Conservation (phyloP, 2,888 invertebrate genomes). For the Drosophila anomalata region DNA sequence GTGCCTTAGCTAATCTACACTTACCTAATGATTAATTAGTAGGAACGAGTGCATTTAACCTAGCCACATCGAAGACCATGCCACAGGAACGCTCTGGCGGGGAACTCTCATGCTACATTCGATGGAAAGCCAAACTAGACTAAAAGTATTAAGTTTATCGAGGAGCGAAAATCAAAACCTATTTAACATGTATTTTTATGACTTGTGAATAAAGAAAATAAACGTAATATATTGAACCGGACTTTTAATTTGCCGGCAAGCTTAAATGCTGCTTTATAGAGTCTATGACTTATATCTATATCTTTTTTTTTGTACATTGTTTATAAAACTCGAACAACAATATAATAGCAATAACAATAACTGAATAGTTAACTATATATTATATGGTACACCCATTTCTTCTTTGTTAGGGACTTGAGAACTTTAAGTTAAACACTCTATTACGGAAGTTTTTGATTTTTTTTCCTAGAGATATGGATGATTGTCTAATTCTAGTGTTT, state of each 20-base stretch:
- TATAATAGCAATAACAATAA: too few relatives aligned
- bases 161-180: conserved; percentile 20
- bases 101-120: conserved; percentile 10
- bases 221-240: not conserved
- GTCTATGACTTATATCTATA: too few relatives aligned
- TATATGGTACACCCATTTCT: too few relatives aligned
- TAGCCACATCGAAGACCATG: conserved; percentile 11
- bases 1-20: conserved; percentile 18
- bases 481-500: not conserved
- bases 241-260: not conserved
- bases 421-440: not conserved
- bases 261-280: too few relatives aligned
- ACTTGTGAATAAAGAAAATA: not conserved
- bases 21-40: not conserved
- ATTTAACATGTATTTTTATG: conserved; percentile 19
- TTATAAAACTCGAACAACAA: too few relatives aligned
- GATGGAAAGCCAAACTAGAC: conserved; percentile 34
- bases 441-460: not conserved
- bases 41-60: conserved; percentile 2
- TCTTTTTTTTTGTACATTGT: too few relatives aligned
- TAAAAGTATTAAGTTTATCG: conserved; percentile 23
- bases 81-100: not conserved
- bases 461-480: not conserved
- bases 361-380: too few relatives aligned
- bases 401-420: too few relatives aligned